Percentiles rank a stretch among this genome's conserved stretches.
phyloP scores from a whole-genome alignment of 2,888 invertebrate genomes.

The Harpalus rubripes region DNA sequence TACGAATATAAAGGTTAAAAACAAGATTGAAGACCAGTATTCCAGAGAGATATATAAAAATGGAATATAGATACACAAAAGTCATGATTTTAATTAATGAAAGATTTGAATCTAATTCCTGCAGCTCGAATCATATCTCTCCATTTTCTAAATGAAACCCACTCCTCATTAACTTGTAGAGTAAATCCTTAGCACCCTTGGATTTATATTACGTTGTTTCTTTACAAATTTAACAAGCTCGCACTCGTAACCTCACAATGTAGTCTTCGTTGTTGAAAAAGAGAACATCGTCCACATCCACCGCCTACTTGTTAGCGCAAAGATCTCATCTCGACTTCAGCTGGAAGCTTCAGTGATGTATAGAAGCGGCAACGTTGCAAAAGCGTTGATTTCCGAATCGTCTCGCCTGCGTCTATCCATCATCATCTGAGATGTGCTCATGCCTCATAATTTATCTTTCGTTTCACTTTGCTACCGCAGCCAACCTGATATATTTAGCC shows the following conservation, averaged over 20 bases:
- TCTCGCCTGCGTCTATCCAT: constrained; percentile 56
- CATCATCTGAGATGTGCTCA: constrained; percentile 43
- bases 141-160: not conserved
- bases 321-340: constrained; percentile 15
- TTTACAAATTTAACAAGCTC: constrained; percentile 6
- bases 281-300: constrained; percentile 9
- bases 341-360: constrained; percentile 48
- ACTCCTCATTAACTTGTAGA: not conserved
- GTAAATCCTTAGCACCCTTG: not conserved
- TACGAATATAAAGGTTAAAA: too few species aligned
- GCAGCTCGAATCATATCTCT: too few species aligned
- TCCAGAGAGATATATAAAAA: too few species aligned
- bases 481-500: constrained; percentile 52
- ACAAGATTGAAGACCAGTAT: too few species aligned
- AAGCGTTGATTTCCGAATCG: constrained; percentile 64
- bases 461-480: constrained; percentile 28
- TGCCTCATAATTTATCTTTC: constrained; percentile 61
- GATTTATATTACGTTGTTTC: constrained; percentile 3
- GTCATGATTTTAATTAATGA: too few species aligned
- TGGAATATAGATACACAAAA: too few species aligned
- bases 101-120: too few species aligned
- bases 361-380: constrained; percentile 55
- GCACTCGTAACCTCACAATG: constrained; percentile 4
- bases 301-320: constrained; percentile 27
- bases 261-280: not conserved